Evolutionary conservation across 2,113 vertebrate genomes (phyloP).

Genomic region (Carassius carassius): DNA sequence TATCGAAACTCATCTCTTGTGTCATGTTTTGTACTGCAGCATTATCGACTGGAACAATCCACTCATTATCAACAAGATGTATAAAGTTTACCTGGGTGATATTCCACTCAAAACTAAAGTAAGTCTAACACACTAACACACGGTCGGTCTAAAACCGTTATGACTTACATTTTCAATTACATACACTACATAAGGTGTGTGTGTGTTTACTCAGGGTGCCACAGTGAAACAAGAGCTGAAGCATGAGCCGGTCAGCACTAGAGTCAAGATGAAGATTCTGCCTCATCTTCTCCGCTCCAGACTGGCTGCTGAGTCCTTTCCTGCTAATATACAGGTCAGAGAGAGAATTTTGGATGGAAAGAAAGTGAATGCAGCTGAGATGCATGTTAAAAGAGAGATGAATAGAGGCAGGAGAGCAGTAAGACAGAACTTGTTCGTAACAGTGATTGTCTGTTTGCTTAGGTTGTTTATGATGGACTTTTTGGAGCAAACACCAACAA

Average conservation of each 20-base stretch:
- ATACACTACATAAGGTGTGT: not conserved
- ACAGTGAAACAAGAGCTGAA: conserved; percentile 92
- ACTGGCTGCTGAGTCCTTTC: conserved; percentile 93
- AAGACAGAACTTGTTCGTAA: not conserved
- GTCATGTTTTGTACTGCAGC: conserved; percentile 71
- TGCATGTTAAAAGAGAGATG: not conserved
- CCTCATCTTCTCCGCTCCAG: conserved; percentile 93
- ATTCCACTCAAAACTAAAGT: conserved; percentile 98
- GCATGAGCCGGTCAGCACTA: conserved; percentile 94
- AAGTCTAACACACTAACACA: conserved; percentile 51
- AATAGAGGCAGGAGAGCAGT: not conserved
- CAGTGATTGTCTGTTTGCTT: not conserved
- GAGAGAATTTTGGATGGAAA: not conserved
- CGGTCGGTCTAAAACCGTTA: too few species aligned
- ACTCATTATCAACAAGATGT: conserved; percentile 94
- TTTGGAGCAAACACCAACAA: conserved; percentile 95
- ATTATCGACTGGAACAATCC: conserved; percentile 98
- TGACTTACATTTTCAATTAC: too few species aligned
- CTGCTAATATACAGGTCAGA: conserved; percentile 94
- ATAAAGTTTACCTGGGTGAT: conserved; percentile 96
- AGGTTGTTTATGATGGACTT: conserved; percentile 98
- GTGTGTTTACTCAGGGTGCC: conserved; percentile 75
- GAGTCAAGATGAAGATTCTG: conserved; percentile 97
- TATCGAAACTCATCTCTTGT: not conserved
- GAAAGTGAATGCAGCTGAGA: not conserved